Evolutionary conservation across 2,888 invertebrate species (phyloP).

Genomic region (Pemphredon lugubris): DNA sequence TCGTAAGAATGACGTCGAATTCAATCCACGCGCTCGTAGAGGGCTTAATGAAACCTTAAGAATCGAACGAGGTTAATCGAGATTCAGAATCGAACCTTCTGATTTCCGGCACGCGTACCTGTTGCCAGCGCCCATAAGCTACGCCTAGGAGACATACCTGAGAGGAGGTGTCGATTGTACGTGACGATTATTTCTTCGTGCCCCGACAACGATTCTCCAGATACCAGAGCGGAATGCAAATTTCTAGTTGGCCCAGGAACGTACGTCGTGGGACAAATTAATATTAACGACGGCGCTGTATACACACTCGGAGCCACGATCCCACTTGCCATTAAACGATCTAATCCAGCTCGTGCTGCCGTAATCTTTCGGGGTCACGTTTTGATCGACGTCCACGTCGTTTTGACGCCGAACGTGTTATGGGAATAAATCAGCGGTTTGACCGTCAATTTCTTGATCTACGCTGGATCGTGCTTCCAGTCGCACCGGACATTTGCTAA

Average conservation of each 20-base stretch:
- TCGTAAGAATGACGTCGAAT: no score
- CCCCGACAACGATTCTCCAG: conserved; percentile 69
- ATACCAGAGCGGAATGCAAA: conserved; percentile 65
- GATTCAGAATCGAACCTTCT: conserved; percentile 52
- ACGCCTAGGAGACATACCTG: conserved; percentile 42
- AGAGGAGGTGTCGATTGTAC: conserved; percentile 56
- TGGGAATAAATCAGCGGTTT: conserved; percentile 53
- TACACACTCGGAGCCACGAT: conserved; percentile 59
- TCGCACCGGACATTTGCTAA: conserved; percentile 29
- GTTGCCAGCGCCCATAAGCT: conserved; percentile 45
- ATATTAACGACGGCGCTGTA: conserved; percentile 69
- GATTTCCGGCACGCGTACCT: conserved; percentile 61
- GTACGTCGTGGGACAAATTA: conserved; percentile 62
- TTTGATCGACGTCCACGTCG: conserved; percentile 36
- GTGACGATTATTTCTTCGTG: conserved; percentile 70
- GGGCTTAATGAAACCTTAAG: conserved; percentile 2
- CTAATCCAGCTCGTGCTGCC: conserved; percentile 45
- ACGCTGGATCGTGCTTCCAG: conserved; percentile 15
- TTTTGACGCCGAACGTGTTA: conserved; percentile 38
- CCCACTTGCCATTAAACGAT: conserved; percentile 56
- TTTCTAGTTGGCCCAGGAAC: conserved; percentile 38
- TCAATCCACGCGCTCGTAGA: no score
- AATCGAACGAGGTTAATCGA: conserved; percentile 39
- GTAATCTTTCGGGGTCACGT: conserved; percentile 54
- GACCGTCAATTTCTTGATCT: conserved; percentile 38